A percentile compares a stretch with the other conserved stretches of the same genome.
These are phyloP conservation scores for Trachelus iudaicus DNA, from an alignment of 2,888 invertebrate genomes.

Conservation along the genomic window DNA sequence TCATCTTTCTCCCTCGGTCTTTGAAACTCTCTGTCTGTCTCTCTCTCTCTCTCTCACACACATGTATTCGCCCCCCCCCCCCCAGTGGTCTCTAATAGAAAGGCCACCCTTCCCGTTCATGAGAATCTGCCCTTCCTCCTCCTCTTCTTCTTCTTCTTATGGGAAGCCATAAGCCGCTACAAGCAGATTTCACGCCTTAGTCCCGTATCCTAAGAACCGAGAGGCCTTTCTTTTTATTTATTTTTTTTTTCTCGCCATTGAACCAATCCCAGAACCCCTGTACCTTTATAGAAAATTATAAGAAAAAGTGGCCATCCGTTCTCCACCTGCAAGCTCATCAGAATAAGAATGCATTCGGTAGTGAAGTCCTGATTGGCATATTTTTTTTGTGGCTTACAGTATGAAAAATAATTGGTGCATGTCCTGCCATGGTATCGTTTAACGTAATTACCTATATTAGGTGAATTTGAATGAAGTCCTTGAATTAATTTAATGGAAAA, in stretches of 20 bases:
- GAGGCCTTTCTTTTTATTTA: background rate
- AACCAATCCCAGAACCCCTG: background rate
- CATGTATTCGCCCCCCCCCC: background rate
- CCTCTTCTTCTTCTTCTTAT: background rate
- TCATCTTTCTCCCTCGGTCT: background rate
- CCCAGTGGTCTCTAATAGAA: background rate
- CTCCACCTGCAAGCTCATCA: background rate
- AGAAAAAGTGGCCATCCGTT: background rate
- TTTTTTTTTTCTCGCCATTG: background rate
- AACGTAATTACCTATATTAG: background rate
- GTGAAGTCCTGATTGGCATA: background rate
- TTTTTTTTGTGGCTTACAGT: background rate
- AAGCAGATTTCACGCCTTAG: conserved; percentile 28
- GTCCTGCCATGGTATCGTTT: background rate
- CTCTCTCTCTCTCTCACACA: background rate
- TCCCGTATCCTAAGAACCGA: background rate
- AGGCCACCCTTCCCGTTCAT: background rate
- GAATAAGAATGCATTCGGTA: background rate
- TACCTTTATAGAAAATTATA: background rate
- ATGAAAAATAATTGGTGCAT: background rate
- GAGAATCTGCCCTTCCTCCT: background rate
- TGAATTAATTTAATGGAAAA: background rate
- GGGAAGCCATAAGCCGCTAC: conserved; percentile 10
- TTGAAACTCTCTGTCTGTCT: background rate
- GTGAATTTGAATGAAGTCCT: background rate